These are phyloP conservation scores for Chaitophorus viminalis DNA, from an alignment of 2,888 invertebrate species.

Conservation along the genomic window DNA sequence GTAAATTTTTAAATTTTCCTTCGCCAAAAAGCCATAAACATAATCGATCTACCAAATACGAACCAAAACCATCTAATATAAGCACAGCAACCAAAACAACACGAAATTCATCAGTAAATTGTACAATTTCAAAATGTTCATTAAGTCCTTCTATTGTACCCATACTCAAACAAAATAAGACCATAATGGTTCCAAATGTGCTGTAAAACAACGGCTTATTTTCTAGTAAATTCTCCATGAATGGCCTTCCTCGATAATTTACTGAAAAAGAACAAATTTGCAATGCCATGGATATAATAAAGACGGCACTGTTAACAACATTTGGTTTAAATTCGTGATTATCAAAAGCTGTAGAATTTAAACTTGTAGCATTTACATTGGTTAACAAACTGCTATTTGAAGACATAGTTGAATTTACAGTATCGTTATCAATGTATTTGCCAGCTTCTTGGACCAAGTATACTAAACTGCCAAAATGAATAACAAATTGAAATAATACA, in stretches of 20 bases:
- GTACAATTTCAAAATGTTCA: constrained; percentile 92
- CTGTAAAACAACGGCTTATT: constrained; percentile 94
- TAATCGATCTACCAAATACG: constrained; percentile 84
- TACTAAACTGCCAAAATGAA: constrained; percentile 91
- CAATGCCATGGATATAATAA: constrained; percentile 95
- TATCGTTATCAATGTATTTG: constrained; percentile 19
- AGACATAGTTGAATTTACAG: not conserved
- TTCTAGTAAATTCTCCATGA: constrained; percentile 95
- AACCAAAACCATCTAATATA: constrained; percentile 84
- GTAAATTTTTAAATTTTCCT: constrained; percentile 70
- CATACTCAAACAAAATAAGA: constrained; percentile 85
- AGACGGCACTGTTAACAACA: constrained; percentile 96
- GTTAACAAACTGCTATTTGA: not conserved
- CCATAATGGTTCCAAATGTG: constrained; percentile 81
- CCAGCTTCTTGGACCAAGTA: constrained; percentile 87
- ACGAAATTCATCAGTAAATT: constrained; percentile 86
- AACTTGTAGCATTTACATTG: not conserved
- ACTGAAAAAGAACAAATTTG: constrained; percentile 99
- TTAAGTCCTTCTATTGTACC: constrained; percentile 87
- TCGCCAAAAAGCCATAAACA: constrained; percentile 90
- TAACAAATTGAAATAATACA: constrained; percentile 91
- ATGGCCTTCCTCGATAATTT: constrained; percentile 98
- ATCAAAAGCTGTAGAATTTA: constrained; percentile 67
- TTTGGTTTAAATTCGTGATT: constrained; percentile 91
- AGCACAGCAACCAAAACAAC: constrained; percentile 84